Evolutionary conservation across 2,113 vertebrate genomes (phyloP).

Genomic region (Bos indicus): DNA sequence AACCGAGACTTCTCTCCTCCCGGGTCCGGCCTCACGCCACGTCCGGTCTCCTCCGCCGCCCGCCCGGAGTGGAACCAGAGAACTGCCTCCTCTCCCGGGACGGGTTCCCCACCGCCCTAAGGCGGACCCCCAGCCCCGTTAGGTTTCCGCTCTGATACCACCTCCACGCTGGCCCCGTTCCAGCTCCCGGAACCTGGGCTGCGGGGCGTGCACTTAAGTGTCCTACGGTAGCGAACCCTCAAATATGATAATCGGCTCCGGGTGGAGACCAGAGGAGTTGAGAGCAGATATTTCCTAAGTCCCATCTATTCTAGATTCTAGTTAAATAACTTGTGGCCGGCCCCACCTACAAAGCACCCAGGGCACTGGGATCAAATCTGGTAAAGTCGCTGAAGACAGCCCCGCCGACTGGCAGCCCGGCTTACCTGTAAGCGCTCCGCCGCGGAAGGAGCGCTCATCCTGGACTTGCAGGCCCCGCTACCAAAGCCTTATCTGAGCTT

Average conservation of each 20-base stretch:
- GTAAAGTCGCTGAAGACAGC: neutral
- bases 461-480: neutral
- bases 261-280: neutral
- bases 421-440: neutral
- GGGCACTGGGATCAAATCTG: neutral
- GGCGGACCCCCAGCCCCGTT: neutral
- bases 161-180: neutral
- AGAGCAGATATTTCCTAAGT: neutral
- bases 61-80: neutral
- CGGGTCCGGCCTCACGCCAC: neutral
- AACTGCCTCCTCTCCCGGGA: neutral
- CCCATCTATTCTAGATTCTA: neutral
- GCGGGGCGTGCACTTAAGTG: neutral
- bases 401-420: accelerated
- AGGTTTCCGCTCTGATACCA: neutral
- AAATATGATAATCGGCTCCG: neutral
- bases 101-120: neutral
- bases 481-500: neutral
- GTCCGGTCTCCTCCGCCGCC: neutral
- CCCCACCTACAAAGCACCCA: neutral
- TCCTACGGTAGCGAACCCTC: neutral
- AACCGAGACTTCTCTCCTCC: neutral
- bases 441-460: neutral
- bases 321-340: neutral
- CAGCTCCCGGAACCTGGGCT: neutral